Evolutionary conservation across 2,888 invertebrate species (phyloP), one percentile per base, ranked within the genome.

Genomic region (Sinhomidia bicolor): DNA sequence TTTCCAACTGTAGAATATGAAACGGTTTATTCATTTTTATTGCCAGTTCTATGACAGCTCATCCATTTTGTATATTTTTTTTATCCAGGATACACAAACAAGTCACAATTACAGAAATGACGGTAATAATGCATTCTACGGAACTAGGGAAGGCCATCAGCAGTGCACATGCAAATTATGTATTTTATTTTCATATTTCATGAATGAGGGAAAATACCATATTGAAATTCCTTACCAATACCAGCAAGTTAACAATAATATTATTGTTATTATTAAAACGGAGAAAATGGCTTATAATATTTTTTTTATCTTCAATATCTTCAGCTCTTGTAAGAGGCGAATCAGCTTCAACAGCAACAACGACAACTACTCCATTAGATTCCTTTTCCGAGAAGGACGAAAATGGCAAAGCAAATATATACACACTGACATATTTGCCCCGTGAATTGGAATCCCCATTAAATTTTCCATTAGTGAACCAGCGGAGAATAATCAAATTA

Each of bases 401-500:
- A 44, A 44, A 23, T 74, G 57, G 36, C 32, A 54, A 57, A 78
- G 36, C 51, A 78, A 57, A 78, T 57, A n/a, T n/a, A n/a, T n/a
- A 57, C 32, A n/a, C 20, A 1, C 32, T 23, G 36, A 36, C 17
- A 41, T 44, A 32, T 36, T 78, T 57, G 9, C 17, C 6, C 12
- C 14, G 17, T 78, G 78, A 32, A 78, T 41, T 54, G 57, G 57
- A 32, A 78, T 20, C 5, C 54, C 78, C 78, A 78, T 54, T 78
- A 57, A 78, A 78, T 57, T 78, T 54, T 78, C 78, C 78, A 78
- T 78, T 74, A 74, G 68, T 71, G 41, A 76, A 51, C 26, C 71
- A 76, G 29, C 14, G n/a, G 20, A 32, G 54, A 32, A 17, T 54
- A 57, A 78, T 78, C 78, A 78, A 78, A 54, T 78, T 78, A 78